A percentile compares a stretch with the other conserved stretches of the same genome.
phyloP scores from a whole-genome alignment of 2,113 vertebrate species.

The Acanthochromis polyacanthus region DNA sequence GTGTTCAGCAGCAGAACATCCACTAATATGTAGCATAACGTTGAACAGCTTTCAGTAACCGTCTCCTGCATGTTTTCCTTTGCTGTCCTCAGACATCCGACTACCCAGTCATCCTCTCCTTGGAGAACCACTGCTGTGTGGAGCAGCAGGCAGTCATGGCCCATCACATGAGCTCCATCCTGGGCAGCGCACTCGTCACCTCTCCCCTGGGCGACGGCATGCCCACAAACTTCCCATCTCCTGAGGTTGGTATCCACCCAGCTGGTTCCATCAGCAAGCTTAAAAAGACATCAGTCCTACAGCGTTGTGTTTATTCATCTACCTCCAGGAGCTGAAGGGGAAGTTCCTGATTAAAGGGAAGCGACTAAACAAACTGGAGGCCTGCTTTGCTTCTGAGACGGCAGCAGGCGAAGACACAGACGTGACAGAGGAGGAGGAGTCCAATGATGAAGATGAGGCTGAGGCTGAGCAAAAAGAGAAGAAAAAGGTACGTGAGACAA shows the following conservation, averaged over 20 bases:
- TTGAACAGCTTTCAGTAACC: background rate
- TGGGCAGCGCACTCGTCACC: constrained; percentile 90
- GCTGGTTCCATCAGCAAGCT: background rate
- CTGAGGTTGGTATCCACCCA: constrained; percentile 85
- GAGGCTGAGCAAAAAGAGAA: constrained; percentile 66
- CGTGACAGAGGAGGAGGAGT: constrained; percentile 95
- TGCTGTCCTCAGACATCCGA: constrained; percentile 84
- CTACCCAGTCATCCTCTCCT: constrained; percentile 95
- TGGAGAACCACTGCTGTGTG: constrained; percentile 96
- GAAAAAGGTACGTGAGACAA: constrained; percentile 50
- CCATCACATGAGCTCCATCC: constrained; percentile 87
- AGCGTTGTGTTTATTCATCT: background rate
- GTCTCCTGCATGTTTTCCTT: background rate
- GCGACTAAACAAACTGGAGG: constrained; percentile 89
- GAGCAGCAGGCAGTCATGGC: constrained; percentile 95
- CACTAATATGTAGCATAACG: background rate
- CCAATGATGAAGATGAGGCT: constrained; percentile 83
- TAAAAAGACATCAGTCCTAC: background rate
- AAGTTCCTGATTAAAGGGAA: constrained; percentile 96
- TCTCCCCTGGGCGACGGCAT: constrained; percentile 85
- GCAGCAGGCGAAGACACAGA: constrained; percentile 75
- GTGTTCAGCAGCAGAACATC: background rate
- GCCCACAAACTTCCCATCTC: constrained; percentile 89
- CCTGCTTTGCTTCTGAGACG: constrained; percentile 66
- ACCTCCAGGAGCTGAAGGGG: constrained; percentile 91